Conservation (phyloP, 2,888 invertebrate species). For the Acanthosepion lycidas region DNA sequence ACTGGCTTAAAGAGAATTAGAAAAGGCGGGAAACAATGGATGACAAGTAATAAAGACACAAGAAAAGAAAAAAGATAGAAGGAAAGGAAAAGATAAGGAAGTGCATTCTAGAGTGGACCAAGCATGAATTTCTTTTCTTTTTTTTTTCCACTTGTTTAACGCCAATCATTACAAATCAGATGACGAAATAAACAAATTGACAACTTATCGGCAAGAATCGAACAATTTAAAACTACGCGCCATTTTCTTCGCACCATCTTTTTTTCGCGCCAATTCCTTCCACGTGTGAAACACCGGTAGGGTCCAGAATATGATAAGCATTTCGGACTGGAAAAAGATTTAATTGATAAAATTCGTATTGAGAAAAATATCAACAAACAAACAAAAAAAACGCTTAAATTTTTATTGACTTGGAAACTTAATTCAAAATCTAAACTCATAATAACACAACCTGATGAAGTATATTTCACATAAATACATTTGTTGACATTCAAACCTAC, state of each 20-base stretch:
- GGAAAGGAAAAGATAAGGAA: neutral
- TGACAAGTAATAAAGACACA: neutral
- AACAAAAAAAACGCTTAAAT: neutral
- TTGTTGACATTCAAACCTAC: neutral
- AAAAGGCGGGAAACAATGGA: neutral
- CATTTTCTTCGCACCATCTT: constrained; percentile 3
- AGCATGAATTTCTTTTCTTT: neutral
- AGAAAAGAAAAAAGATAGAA: neutral
- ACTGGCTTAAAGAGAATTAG: neutral
- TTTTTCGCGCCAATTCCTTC: neutral
- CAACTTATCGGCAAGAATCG: neutral
- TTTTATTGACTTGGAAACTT: neutral
- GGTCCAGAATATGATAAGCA: neutral
- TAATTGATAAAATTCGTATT: neutral
- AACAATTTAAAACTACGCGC: neutral
- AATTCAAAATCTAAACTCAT: too few relatives aligned
- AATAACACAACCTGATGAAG: neutral
- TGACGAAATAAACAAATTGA: constrained; percentile 11
- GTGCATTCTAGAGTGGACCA: neutral
- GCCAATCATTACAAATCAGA: neutral
- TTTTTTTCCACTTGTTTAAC: neutral
- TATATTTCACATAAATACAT: neutral
- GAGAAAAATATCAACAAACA: neutral
- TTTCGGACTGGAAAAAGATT: neutral
- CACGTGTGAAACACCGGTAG: constrained; percentile 10